Evolutionary conservation across 2,113 vertebrate genomes (phyloP), one percentile per base, ranked within the genome.

Genomic region (Heterocephalus glaber): DNA sequence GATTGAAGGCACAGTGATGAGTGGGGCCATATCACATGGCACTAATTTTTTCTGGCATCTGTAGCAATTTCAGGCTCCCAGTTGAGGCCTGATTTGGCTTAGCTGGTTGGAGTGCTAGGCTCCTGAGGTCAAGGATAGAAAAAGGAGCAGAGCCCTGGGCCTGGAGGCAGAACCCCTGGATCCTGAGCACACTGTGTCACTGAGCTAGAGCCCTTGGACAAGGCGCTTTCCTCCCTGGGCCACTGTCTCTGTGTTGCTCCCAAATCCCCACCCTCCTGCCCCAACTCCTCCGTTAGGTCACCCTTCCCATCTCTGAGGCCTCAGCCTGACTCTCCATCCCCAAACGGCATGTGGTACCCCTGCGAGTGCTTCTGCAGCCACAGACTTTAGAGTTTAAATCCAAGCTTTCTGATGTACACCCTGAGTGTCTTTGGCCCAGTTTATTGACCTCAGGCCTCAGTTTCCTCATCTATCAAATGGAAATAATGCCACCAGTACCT

Each of bases 31-130:
- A 81, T 47, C 30, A 90, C 63, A 86, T 2, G 7, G 77, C 52
- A 74, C 82, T 96, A 61, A 97, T 96, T 92, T 95, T 90, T 79
- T 85, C 87, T 76, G 44, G 94, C 92, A 95, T 90, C 88, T 16
- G 9, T 82, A 85, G 90, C 96, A 96, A 93, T 97, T 96, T 90
- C 80, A 26, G 80, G 93, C 28, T 79, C 49, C 49, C 38, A 16
- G 77, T n/a, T 28, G 89, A 94, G 92, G 47, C 90, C 95, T 80
- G 89, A 88, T 86, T 95, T 95, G 94, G 72, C 92, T 88, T 88
- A 96, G 88, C 85, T 92, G 77, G 52, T 85, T 86, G 35, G 61
- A 90, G 54, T 61, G 60, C 49, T 3, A 33, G 80, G 28, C 70
- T 93, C 54, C 38, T 7, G 26, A 90, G 81, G 94, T 82, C 87